Base-by-base conservation (phyloP, 2,113 vertebrate genomes). In the Hylia prasina region DNA sequence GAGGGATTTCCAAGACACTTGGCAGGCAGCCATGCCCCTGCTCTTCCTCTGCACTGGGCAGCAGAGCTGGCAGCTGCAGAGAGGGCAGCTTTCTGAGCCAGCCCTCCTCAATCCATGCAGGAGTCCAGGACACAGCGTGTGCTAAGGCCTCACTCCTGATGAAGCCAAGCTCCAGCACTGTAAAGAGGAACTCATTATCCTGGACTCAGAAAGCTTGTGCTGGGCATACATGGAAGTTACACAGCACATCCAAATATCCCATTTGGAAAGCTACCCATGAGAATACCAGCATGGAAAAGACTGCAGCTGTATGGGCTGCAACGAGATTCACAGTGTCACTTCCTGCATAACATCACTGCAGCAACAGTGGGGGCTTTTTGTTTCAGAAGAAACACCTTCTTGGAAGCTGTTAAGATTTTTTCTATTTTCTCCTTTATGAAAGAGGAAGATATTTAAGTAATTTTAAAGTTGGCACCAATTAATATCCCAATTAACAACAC, bases 1-100 rank as follows among this genome's bases (percentile, higher is more conserved):
- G 51, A 83, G 83, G 82, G 45, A 80, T 78, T 80, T 94, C 60
- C 64, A 58, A 69, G 86, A 42, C 42, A 50, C 35, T 15, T 78
- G 56, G 89, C 64, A 89, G 39, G n/a, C 63, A 78, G 72, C 72
- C 56, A 48, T 28, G 44, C 33, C 64, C 69, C 72, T 44, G 35
- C 91, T 76, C 37, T 69, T 82, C 57, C 85, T 75, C 44, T 42
- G 66, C 51, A 33, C 31, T 6, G 51, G 56, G 56, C 80, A 93
- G 63, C 45, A 81, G 61, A 77, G 60, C 63, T 51, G 68, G 63
- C 47, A 77, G 64, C 13, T 61, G 44, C 60, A 82, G 58, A 82
- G 47, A 24, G 42, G 42, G 5, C 11, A 63, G 54, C 45, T 48
- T 68, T 56, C 21, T 53, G 77, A 76, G 44, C 40, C 45, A 40